Evolutionary conservation across 2,113 vertebrate species (phyloP).

Genomic region (Chloropsis cyanopogon): DNA sequence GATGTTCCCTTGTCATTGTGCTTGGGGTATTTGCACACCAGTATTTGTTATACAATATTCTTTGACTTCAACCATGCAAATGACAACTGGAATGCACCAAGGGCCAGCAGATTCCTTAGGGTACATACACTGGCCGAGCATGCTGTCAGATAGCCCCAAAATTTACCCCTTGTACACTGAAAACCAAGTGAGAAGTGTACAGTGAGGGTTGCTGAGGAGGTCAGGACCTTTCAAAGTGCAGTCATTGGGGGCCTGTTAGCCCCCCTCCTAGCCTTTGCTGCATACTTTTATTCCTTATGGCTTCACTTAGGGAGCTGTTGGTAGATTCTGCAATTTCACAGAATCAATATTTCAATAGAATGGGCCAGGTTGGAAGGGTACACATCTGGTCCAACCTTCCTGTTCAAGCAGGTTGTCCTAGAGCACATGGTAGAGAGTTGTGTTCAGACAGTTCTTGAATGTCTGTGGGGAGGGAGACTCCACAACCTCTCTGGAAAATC

Average conservation of each 20-base stretch:
- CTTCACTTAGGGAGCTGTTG: background rate
- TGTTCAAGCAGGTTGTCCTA: background rate
- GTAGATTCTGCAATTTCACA: background rate
- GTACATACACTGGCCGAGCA: rapidly evolving
- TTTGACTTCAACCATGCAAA: background rate
- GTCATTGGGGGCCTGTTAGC: background rate
- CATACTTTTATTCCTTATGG: background rate
- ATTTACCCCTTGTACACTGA: background rate
- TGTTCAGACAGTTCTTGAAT: background rate
- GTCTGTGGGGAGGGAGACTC: background rate
- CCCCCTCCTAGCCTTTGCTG: background rate
- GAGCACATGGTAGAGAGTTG: background rate
- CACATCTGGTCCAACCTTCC: background rate
- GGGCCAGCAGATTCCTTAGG: background rate
- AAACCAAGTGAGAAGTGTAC: background rate
- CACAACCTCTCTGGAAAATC: background rate
- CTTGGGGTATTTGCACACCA: background rate
- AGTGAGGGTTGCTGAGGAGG: background rate
- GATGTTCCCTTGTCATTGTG: background rate
- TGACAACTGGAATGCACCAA: background rate
- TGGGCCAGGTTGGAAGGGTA: background rate
- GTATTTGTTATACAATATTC: background rate
- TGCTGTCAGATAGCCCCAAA: background rate
- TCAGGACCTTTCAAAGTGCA: background rate
- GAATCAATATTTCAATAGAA: background rate